A percentile compares a stretch with the other conserved stretches of the same genome.
Evolutionary conservation across 2,888 invertebrate species (phyloP).

Genomic region (Liodrosophila aerea): DNA sequence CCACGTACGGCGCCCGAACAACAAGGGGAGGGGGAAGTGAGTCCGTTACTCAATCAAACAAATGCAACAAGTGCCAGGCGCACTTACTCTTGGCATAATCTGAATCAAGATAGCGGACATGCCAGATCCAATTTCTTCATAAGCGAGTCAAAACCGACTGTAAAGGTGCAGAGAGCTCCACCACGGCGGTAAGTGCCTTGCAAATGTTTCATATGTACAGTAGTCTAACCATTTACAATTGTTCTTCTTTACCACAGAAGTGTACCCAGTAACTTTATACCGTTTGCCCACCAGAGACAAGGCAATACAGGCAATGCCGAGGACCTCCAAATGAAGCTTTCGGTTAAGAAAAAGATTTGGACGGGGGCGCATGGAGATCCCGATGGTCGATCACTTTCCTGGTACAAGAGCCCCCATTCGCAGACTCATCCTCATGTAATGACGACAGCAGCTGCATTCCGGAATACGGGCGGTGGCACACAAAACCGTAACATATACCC

Average conservation of each 20-base stretch:
- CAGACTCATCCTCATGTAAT: too few species aligned
- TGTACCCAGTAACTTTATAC: constrained; percentile 54
- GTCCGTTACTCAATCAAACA: constrained; percentile 14
- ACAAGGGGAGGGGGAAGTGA: constrained; percentile 6
- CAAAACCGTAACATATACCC: background rate
- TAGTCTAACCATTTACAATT: too few species aligned
- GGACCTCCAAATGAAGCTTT: constrained; percentile 85
- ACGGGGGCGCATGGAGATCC: constrained; percentile 83
- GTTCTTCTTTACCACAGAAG: constrained; percentile 32
- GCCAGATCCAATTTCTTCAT: constrained; percentile 26
- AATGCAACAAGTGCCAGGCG: constrained; percentile 52
- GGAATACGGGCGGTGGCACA: constrained; percentile 76
- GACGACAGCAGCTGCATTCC: constrained; percentile 79
- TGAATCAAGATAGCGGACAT: constrained; percentile 60
- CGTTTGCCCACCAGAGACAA: constrained; percentile 42
- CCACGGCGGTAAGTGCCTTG: constrained; percentile 49
- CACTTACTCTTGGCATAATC: constrained; percentile 81
- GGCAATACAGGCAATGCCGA: constrained; percentile 56
- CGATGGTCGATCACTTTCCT: constrained; percentile 84
- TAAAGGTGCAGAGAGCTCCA: constrained; percentile 45
- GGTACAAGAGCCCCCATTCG: constrained; percentile 84
- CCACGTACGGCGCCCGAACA: constrained; percentile 59
- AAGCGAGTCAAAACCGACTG: constrained; percentile 33
- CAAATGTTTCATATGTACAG: too few species aligned
- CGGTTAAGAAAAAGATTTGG: constrained; percentile 89